Percentiles rank a stretch among this genome's conserved stretches.
These are phyloP conservation scores for Microtus oregoni DNA, from an alignment of 2,113 vertebrate species.

Conservation along the genomic window DNA sequence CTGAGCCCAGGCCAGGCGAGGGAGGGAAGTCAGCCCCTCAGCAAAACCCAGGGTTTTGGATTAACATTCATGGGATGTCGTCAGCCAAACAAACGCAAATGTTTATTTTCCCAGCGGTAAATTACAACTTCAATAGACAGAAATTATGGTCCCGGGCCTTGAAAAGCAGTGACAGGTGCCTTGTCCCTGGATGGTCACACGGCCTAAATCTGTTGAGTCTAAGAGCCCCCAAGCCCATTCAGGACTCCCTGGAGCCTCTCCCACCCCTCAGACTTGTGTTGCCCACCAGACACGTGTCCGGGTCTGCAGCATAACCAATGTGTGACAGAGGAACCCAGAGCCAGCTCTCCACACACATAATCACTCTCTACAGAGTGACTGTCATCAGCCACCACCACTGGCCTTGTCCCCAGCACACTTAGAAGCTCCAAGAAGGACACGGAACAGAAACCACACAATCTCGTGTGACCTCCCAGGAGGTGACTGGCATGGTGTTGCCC, in stretches of 20 bases:
- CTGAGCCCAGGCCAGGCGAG: neutral
- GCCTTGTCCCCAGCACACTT: neutral
- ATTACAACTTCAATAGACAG: constrained; percentile 81
- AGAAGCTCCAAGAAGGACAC: neutral
- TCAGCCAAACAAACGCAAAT: constrained; percentile 76
- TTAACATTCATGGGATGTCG: constrained; percentile 58
- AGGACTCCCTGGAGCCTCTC: neutral
- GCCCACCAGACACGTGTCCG: neutral
- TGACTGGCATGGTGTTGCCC: neutral
- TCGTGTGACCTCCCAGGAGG: neutral
- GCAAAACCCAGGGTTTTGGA: neutral
- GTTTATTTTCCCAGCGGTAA: constrained; percentile 83
- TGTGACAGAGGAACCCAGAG: neutral
- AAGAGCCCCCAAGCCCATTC: neutral
- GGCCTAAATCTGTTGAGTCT: neutral
- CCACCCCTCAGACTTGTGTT: neutral
- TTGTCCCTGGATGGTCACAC: neutral
- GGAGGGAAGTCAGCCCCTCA: fast-evolving
- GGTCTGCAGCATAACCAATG: neutral
- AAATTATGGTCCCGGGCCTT: constrained; percentile 73
- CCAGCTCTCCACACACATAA: no score
- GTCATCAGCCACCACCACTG: neutral
- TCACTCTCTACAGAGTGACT: neutral
- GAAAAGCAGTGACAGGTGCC: constrained; percentile 53
- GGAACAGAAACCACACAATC: neutral